A percentile compares a stretch with the other conserved stretches of the same genome.
Conservation (phyloP, 2,113 vertebrate genomes). For the Oceanodroma tethys region DNA sequence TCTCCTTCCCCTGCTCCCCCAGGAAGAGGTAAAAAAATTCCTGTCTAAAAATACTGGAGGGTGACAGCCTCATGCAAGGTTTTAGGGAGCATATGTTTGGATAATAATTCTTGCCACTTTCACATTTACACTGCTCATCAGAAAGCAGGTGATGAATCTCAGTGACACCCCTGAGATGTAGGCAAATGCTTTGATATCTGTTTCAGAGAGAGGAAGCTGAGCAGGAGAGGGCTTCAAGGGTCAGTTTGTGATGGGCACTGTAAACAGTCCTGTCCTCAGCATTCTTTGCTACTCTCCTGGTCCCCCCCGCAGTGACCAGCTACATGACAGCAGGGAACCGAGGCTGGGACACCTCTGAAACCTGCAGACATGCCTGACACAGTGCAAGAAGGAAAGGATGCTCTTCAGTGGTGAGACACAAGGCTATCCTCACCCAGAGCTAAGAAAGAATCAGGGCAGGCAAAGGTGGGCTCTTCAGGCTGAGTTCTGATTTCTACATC, state of each 20-base stretch:
- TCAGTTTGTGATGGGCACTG: not conserved
- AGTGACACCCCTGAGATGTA: not conserved
- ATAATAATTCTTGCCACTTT: not conserved
- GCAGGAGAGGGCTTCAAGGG: not conserved
- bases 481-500: not conserved
- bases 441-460: not conserved
- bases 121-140: not conserved
- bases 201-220: not conserved
- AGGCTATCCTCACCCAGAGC: not conserved
- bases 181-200: not conserved
- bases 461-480: not conserved
- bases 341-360: not conserved
- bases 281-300: not conserved
- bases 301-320: not conserved
- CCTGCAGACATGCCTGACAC: not conserved
- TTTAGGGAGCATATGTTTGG: not conserved
- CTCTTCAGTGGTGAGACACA: not conserved
- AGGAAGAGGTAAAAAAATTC: not conserved
- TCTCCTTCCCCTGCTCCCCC: not conserved
- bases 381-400: not conserved
- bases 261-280: not conserved
- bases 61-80: not conserved
- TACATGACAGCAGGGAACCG: not conserved
- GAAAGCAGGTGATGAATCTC: not conserved
- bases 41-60: not conserved